Evolutionary conservation across 2,888 invertebrate genomes (phyloP).

Genomic region (Chirona hameri): DNA sequence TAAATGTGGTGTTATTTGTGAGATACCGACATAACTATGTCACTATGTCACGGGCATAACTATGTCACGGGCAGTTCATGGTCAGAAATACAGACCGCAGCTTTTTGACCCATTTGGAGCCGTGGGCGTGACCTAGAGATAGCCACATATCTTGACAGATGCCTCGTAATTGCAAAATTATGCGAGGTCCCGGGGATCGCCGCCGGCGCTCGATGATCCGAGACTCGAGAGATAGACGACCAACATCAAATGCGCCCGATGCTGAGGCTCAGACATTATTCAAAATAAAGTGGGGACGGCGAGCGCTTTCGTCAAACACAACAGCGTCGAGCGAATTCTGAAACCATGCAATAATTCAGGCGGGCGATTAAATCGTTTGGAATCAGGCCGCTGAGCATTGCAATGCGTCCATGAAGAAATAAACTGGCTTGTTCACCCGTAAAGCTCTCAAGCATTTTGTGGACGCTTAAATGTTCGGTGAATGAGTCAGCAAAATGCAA

Average conservation of each 20-base stretch:
- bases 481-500: neutral
- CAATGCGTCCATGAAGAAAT: neutral
- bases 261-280: neutral
- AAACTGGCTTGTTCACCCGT: neutral
- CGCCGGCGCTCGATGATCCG: neutral
- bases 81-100: neutral
- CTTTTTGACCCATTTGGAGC: neutral
- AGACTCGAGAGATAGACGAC: neutral
- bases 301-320: neutral
- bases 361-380: neutral
- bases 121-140: neutral
- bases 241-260: neutral
- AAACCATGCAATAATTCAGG: neutral
- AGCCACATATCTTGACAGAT: neutral
- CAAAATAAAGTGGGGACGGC: neutral
- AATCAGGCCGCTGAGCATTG: neutral
- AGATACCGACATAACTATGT: no score
- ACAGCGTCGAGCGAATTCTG: neutral
- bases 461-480: neutral
- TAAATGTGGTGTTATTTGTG: no score
- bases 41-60: no score
- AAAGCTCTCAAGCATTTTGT: neutral
- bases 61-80: neutral
- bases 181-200: neutral
- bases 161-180: conserved; percentile 2